Conservation (phyloP, 2,888 invertebrate genomes). For the Molorchus minor region DNA sequence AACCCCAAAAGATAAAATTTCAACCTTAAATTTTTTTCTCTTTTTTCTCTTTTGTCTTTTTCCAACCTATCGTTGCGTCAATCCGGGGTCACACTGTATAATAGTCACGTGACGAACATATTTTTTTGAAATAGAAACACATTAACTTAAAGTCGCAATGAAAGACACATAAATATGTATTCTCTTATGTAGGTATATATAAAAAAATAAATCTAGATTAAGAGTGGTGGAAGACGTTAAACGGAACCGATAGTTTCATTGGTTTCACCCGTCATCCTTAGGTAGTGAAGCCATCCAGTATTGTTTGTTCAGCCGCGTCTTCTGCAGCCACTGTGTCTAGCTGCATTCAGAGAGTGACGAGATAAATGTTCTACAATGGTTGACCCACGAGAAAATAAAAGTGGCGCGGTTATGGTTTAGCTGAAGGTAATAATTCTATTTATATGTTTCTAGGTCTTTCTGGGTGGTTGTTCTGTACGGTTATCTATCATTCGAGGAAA, state of each 20-base stretch:
- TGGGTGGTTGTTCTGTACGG: too few relatives aligned
- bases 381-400: not conserved
- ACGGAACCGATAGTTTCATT: constrained; percentile 22
- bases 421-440: too few relatives aligned
- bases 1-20: too few relatives aligned
- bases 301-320: constrained; percentile 28
- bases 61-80: too few relatives aligned
- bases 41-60: too few relatives aligned
- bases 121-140: constrained; percentile 15
- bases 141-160: not conserved
- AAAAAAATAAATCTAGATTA: constrained; percentile 18
- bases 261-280: too few relatives aligned
- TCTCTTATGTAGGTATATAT: not conserved
- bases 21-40: too few relatives aligned
- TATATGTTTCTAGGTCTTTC: too few relatives aligned
- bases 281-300: constrained; percentile 21
- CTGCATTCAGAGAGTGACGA: constrained; percentile 19
- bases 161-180: not conserved
- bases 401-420: not conserved
- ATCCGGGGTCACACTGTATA: too few relatives aligned
- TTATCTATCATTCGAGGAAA: too few relatives aligned
- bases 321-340: constrained; percentile 25
- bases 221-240: constrained; percentile 15
- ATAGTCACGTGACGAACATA: constrained; percentile 10
- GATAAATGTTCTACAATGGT: constrained; percentile 11